Conservation (phyloP, 2,797 vertebrate species). For the Neostethus bicornis region DNA sequence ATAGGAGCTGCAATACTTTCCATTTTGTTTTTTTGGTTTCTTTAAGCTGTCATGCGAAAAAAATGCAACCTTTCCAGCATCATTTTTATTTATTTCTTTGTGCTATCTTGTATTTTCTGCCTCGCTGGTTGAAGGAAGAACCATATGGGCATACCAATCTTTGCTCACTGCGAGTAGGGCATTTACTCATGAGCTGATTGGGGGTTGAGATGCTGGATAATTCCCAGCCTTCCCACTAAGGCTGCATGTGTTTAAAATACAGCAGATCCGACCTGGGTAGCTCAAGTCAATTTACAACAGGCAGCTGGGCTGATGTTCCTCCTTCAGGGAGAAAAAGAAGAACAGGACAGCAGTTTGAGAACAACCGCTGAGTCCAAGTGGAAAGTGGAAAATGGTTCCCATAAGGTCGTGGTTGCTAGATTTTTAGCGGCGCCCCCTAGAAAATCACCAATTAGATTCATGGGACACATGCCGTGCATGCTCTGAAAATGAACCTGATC, state of each 20-base stretch:
- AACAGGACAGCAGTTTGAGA: slow-evolving; percentile 43
- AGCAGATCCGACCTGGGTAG: slow-evolving; percentile 54
- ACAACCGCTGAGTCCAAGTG: slow-evolving; percentile 34
- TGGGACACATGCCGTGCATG: background rate
- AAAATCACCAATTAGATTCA: background rate
- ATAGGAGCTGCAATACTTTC: slow-evolving; percentile 9
- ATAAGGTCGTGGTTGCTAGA: background rate
- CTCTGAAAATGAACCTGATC: background rate
- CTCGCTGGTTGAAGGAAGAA: slow-evolving; percentile 26
- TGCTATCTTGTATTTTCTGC: slow-evolving; percentile 39
- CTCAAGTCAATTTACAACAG: slow-evolving; percentile 67
- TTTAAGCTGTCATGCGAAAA: slow-evolving; percentile 4
- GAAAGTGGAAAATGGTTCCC: slow-evolving; percentile 17
- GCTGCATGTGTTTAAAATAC: slow-evolving; percentile 53
- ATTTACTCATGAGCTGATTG: slow-evolving; percentile 57
- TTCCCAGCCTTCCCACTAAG: slow-evolving; percentile 48
- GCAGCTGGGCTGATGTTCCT: slow-evolving; percentile 58
- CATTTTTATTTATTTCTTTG: slow-evolving; percentile 17
- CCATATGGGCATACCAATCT: slow-evolving; percentile 32
- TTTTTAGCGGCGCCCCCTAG: background rate
- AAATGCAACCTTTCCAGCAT: slow-evolving; percentile 24
- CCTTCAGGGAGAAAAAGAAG: slow-evolving; percentile 56
- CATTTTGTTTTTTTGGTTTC: slow-evolving; percentile 7
- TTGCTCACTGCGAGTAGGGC: slow-evolving; percentile 43
- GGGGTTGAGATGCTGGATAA: slow-evolving; percentile 57